Percentiles rank a stretch among this genome's conserved stretches.
Conservation (phyloP, 1,140 invertebrate genomes). For the Drosophila sulfurigaster region DNA sequence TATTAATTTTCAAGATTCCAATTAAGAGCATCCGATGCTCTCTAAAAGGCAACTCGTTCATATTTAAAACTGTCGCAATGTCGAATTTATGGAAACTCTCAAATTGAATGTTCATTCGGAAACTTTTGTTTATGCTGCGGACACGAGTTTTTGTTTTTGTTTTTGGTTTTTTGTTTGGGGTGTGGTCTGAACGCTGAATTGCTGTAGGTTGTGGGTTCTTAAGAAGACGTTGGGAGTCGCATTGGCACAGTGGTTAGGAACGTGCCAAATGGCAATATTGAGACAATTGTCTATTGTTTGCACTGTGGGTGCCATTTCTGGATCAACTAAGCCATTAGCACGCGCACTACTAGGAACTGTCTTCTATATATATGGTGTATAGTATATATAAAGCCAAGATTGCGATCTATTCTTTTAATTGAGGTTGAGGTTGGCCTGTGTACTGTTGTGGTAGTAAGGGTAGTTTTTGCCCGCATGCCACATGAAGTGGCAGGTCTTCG, state of each 20-base stretch:
- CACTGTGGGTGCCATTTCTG: constrained; percentile 21
- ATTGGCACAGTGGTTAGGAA: constrained; percentile 37
- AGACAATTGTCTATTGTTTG: constrained; percentile 24
- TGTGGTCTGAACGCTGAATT: constrained; percentile 50
- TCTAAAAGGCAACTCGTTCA: constrained; percentile 42
- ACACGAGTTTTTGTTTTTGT: constrained; percentile 17
- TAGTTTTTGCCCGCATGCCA: constrained; percentile 48
- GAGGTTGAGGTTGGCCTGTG: constrained; percentile 15
- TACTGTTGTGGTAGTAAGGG: neutral
- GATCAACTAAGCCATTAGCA: constrained; percentile 43
- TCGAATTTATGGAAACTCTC: constrained; percentile 69
- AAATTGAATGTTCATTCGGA: constrained; percentile 33
- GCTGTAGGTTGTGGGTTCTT: constrained; percentile 24
- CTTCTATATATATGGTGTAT: neutral
- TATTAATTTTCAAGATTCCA: constrained; percentile 73
- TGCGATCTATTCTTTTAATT: constrained; percentile 30
- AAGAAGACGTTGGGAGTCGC: constrained; percentile 25
- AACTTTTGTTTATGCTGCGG: constrained; percentile 44
- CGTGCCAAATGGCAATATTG: constrained; percentile 42
- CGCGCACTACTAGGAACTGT: constrained; percentile 48
- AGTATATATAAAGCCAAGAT: constrained; percentile 4
- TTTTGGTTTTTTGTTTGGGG: constrained; percentile 37
- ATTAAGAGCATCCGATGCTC: constrained; percentile 46
- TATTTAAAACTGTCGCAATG: constrained; percentile 59
- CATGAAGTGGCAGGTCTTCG: neutral